Evolutionary conservation across 1,140 invertebrate species (phyloP).

Genomic region (Atta cephalotes): DNA sequence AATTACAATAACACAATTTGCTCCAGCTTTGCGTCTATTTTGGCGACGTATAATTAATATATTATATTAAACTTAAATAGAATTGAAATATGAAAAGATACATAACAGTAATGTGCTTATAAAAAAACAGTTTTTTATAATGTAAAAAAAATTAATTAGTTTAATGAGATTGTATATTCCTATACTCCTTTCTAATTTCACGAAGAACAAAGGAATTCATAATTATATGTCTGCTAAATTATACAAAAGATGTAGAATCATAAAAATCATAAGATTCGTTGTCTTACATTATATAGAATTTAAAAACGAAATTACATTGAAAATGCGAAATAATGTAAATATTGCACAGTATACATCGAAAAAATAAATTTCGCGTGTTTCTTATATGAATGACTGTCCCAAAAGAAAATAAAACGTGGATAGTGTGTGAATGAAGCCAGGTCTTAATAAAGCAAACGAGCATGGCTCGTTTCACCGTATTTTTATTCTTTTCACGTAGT

Average conservation of each 20-base stretch:
- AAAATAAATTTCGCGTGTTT: constrained; percentile 42
- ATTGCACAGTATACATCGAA: neutral
- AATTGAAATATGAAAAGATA: neutral
- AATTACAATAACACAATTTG: constrained; percentile 39
- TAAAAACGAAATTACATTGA: constrained; percentile 13
- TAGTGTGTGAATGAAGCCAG: constrained; percentile 37
- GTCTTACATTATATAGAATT: neutral
- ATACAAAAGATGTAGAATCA: neutral
- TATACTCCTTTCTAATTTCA: constrained; percentile 10
- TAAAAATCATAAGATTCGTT: neutral
- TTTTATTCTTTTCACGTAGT: constrained; percentile 53
- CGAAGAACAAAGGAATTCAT: neutral
- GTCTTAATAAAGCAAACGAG: constrained; percentile 55
- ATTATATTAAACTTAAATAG: neutral
- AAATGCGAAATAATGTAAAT: constrained; percentile 13
- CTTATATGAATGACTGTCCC: constrained; percentile 33
- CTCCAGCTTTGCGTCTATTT: neutral
- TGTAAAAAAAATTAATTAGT: constrained; percentile 25
- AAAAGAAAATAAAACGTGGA: constrained; percentile 57
- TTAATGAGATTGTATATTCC: constrained; percentile 17
- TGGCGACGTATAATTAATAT: neutral
- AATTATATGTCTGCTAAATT: neutral
- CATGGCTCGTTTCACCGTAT: constrained; percentile 39
- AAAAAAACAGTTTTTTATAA: neutral
- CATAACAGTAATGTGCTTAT: neutral